Conservation (phyloP, 2,113 vertebrate genomes). For the Plectropomus leopardus region DNA sequence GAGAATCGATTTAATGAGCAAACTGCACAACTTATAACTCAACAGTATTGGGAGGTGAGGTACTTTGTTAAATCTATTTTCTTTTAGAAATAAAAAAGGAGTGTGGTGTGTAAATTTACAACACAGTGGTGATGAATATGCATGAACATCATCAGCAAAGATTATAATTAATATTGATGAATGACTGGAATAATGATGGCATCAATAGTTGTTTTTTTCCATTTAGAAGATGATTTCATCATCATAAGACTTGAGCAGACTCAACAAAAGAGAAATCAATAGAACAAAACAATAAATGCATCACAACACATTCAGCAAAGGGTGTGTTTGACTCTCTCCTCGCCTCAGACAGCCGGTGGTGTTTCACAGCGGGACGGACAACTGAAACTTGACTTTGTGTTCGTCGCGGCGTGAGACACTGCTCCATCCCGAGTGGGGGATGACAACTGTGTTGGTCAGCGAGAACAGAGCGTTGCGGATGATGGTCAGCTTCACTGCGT, state of each 20-base stretch:
- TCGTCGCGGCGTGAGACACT: slow-evolving; percentile 91
- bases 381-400: slow-evolving; percentile 96
- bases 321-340: slow-evolving; percentile 10
- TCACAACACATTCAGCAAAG: neutral
- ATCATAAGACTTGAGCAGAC: no score
- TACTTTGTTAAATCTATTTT: slow-evolving; percentile 17
- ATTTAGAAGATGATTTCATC: no score
- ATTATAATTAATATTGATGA: neutral
- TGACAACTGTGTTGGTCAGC: slow-evolving; percentile 94
- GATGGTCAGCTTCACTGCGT: slow-evolving; percentile 98
- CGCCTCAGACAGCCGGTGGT: slow-evolving; percentile 98
- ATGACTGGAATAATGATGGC: neutral
- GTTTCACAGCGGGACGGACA: slow-evolving; percentile 94
- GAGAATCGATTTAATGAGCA: slow-evolving; percentile 36
- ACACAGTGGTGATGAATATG: neutral
- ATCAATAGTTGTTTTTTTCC: neutral
- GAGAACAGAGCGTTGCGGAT: slow-evolving; percentile 94
- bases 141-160: neutral
- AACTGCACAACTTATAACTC: neutral
- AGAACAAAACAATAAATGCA: neutral
- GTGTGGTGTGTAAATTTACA: neutral
- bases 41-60: neutral
- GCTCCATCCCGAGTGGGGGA: slow-evolving; percentile 98
- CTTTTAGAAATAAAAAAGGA: neutral
- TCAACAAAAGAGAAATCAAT: no score